Evolutionary conservation across 1,140 invertebrate species (phyloP), one percentile per base, ranked within the genome.

Genomic region (Platyura marginata): DNA sequence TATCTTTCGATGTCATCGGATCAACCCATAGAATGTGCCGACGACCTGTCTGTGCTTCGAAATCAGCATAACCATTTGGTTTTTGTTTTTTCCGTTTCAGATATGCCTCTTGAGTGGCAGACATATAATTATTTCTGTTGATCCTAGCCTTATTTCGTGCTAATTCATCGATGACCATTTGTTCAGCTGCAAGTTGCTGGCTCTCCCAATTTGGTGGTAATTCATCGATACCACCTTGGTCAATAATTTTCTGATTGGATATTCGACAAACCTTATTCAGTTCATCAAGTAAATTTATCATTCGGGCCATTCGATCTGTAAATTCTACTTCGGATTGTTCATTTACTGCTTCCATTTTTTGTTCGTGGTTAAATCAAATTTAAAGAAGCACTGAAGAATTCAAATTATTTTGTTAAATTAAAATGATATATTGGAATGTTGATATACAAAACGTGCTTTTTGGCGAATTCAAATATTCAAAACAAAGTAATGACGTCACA

Each of bases 191-290:
- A 34, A 85, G 72, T 57, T 89, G 81, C 49, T 91, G 79, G 0
- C 84, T 77, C 59, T 96, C 92, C 71, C 81, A 93, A 63, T 98
- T 98, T 3, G 74, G 62, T 1, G 96, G 95, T 18, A 97, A 61
- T 55, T 95, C 94, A 29, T 81, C 84, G 18, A 86, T 70, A 21
- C 87, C 81, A 60, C 97, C 91, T 68, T 99, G 96, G 50, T 95
- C 94, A 2, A 96, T 72, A 1, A 98, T 93, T 71, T 97, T 94
- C 55, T 91, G 76, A 56, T 96, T 90, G 64, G 98, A 98, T 45
- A 92, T 71, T 40, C 79, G 80, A 50, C 90, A 72, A 0, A 93
- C 92, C 68, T 97, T 88, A 59, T 94, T 93, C 72, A 94, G 63
- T 32, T 69, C 76, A 23, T 72, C 62, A 53, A 91, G 84, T 16